These are phyloP conservation scores for Lepus europaeus DNA, from an alignment of 2,113 vertebrate genomes.

Conservation along the genomic window DNA sequence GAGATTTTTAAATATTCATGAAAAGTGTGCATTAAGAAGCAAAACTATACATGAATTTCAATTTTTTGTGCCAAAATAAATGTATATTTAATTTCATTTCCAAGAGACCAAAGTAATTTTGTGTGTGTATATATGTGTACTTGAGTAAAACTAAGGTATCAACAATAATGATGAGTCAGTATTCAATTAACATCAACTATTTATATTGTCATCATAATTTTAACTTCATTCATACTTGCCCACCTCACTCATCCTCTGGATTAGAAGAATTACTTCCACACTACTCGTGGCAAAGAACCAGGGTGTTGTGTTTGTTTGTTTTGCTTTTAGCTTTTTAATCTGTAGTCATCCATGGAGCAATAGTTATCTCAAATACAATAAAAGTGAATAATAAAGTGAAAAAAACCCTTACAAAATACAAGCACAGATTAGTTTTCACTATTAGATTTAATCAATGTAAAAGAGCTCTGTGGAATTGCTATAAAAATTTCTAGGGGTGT, in stretches of 20 bases:
- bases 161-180: background rate
- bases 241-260: background rate
- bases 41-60: too few species aligned
- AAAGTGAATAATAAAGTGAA: slow-evolving; percentile 2
- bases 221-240: background rate
- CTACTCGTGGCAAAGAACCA: background rate
- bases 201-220: background rate
- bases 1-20: too few species aligned
- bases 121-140: background rate
- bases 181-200: background rate
- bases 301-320: background rate
- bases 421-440: background rate
- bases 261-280: background rate
- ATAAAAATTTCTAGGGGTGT: background rate
- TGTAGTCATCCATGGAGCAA: background rate
- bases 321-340: background rate
- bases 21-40: too few species aligned
- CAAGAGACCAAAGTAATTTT: too few species aligned
- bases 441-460: background rate
- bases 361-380: background rate
- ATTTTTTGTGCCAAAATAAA: too few species aligned
- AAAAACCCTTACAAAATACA: background rate
- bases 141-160: background rate
- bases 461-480: background rate
- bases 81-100: too few species aligned